These are phyloP conservation scores for Nesogale talazaci DNA, from an alignment of 2,113 vertebrate species.

Conservation along the genomic window DNA sequence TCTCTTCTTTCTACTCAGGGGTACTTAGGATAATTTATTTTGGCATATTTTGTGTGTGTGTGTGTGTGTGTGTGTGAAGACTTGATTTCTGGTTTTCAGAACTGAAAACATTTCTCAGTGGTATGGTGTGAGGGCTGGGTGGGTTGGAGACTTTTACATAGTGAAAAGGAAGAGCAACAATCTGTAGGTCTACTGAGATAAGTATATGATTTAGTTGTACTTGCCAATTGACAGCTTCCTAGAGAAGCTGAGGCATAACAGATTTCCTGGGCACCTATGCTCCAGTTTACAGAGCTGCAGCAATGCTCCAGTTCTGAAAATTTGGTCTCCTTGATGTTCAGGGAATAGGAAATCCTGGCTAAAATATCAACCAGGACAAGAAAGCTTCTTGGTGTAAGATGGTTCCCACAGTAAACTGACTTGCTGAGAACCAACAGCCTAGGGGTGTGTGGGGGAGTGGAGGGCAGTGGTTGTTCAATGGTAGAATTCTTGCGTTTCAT, in stretches of 20 bases:
- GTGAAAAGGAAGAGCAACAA: conserved; percentile 42
- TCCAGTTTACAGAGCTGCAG: conserved; percentile 44
- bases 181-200: conserved; percentile 68
- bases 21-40: conserved; percentile 3
- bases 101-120: neutral
- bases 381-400: neutral
- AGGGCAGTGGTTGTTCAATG: neutral
- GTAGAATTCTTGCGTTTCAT: neutral
- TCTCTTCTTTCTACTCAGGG: neutral
- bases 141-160: neutral
- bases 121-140: neutral
- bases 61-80: neutral
- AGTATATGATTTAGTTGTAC: conserved; percentile 61
- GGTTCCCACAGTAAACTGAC: neutral
- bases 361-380: neutral
- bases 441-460: neutral
- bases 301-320: conserved; percentile 35
- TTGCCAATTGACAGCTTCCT: conserved; percentile 61
- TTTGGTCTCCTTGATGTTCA: conserved; percentile 11
- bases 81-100: conserved; percentile 30
- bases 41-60: neutral
- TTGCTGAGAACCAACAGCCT: too few relatives aligned
- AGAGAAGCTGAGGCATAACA: conserved; percentile 71
- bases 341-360: neutral
- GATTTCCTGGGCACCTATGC: conserved; percentile 19